A percentile compares a stretch with the other conserved stretches of the same genome.
Conservation (phyloP, 2,888 invertebrate species). For the Sesia bembeciformis region DNA sequence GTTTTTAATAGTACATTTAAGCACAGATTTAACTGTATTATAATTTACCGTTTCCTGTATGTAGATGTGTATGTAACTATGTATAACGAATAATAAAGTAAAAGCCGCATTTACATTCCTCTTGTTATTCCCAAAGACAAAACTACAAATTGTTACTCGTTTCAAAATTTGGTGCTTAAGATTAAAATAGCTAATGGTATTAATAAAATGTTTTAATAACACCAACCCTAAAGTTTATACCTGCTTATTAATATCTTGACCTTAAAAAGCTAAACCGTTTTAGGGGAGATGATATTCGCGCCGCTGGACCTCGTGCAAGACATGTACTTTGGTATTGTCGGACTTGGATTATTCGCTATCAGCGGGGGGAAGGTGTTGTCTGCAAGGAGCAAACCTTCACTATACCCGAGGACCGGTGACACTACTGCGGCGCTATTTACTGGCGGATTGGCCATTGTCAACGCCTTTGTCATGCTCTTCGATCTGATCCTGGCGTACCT, state of each 20-base stretch:
- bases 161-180: no score
- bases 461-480: slow-evolving; percentile 48
- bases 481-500: slow-evolving; percentile 58
- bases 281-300: slow-evolving; percentile 61
- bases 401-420: slow-evolving; percentile 48
- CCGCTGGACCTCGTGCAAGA: slow-evolving; percentile 64
- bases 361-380: slow-evolving; percentile 46
- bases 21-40: no score
- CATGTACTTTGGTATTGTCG: slow-evolving; percentile 57
- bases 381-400: slow-evolving; percentile 25
- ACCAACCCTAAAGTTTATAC: no score
- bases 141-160: no score
- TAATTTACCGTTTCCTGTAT: no score
- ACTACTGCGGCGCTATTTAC: slow-evolving; percentile 28
- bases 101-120: no score
- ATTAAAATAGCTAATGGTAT: no score
- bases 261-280: slow-evolving; percentile 25
- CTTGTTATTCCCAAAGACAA: no score
- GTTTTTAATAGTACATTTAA: no score
- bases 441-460: slow-evolving; percentile 39
- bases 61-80: no score
- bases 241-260: background rate
- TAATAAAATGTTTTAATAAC: no score
- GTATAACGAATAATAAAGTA: no score
- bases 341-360: slow-evolving; percentile 41